phyloP scores from a whole-genome alignment of 2,113 vertebrate genomes.

The Bufo bufo region DNA sequence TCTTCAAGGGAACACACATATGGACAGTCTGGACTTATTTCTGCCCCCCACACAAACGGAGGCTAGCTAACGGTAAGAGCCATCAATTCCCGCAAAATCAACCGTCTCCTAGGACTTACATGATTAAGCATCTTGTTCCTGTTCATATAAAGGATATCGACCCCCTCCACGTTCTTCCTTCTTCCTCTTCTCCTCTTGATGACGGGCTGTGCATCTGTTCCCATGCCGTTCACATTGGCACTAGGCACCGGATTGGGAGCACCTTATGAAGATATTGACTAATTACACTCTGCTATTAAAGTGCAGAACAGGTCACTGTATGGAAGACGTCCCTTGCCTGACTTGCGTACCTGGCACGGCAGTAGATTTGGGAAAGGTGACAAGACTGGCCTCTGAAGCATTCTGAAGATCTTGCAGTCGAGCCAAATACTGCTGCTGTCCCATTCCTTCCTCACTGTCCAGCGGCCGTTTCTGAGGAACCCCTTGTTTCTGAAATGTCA shows the following conservation, averaged over 20 bases:
- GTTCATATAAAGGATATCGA: slow-evolving; percentile 91
- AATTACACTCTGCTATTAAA: background rate
- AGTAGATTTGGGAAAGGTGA: slow-evolving; percentile 84
- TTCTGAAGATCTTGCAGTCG: slow-evolving; percentile 90
- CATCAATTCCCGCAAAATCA: too few relatives aligned
- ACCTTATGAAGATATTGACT: slow-evolving; percentile 65
- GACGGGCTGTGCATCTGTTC: slow-evolving; percentile 83
- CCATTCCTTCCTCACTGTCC: slow-evolving; percentile 82
- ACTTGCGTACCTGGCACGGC: slow-evolving; percentile 75
- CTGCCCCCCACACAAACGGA: too few relatives aligned
- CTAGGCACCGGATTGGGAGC: slow-evolving; percentile 79
- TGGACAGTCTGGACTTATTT: too few relatives aligned
- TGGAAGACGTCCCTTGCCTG: background rate
- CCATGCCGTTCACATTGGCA: slow-evolving; percentile 81
- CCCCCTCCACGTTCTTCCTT: slow-evolving; percentile 95
- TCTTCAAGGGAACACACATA: too few relatives aligned
- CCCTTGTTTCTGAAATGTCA: slow-evolving; percentile 99
- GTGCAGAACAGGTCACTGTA: background rate
- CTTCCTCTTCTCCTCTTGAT: slow-evolving; percentile 91
- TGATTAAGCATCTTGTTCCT: slow-evolving; percentile 81
- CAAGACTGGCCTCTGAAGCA: slow-evolving; percentile 87
- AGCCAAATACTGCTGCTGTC: slow-evolving; percentile 89
- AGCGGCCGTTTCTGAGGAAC: slow-evolving; percentile 88
- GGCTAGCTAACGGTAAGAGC: too few relatives aligned
- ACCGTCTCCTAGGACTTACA: slow-evolving; percentile 71